These are phyloP conservation scores for Cephus nigrinus DNA, from an alignment of 2,888 invertebrate genomes.

Conservation along the genomic window DNA sequence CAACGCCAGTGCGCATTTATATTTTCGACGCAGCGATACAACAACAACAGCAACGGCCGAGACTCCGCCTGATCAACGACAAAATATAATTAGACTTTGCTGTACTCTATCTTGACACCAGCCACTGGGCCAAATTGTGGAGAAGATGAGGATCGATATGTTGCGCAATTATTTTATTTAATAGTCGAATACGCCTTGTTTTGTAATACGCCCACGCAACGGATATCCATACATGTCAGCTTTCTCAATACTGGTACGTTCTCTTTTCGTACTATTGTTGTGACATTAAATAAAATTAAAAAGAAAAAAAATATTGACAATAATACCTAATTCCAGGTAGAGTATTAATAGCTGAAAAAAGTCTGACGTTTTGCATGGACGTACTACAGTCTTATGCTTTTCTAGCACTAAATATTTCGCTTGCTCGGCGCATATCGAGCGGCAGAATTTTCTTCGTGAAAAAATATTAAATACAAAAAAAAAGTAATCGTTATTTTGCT, in stretches of 20 bases:
- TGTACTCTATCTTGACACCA: not conserved
- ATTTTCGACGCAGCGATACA: not conserved
- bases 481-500: not conserved
- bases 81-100: not conserved
- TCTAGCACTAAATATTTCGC: not conserved
- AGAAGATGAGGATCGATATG: conserved; percentile 46
- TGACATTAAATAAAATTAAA: not conserved
- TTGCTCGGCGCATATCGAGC: not conserved
- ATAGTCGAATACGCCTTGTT: conserved; percentile 31
- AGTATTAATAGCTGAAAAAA: not conserved
- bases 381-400: not conserved
- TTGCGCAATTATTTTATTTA: conserved; percentile 41
- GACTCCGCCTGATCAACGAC: not conserved
- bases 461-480: not conserved
- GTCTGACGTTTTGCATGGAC: not conserved
- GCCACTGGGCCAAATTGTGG: conserved; percentile 18
- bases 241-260: not conserved
- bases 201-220: not conserved
- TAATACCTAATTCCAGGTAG: not conserved
- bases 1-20: not conserved
- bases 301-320: not conserved
- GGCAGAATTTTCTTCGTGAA: not conserved
- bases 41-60: not conserved
- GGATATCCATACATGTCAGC: not conserved
- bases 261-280: not conserved